Base-by-base conservation (phyloP, 30 jellyfish, hydroid and myxozoan genomes). In the Aurelia aurita complex sp. Pacific region DNA sequence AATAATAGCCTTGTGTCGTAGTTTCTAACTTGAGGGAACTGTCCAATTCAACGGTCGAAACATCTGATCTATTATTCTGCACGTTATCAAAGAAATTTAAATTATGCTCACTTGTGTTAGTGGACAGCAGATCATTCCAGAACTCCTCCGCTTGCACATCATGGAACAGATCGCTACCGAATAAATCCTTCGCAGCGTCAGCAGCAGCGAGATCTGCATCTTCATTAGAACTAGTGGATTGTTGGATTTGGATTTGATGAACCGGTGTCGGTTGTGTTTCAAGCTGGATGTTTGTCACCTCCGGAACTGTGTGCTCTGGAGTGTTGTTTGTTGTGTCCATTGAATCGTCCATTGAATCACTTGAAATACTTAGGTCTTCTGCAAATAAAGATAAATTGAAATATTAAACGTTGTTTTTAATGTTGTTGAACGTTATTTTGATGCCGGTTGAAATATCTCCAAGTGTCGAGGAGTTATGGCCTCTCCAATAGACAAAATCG, bases 221-320 rank as follows among this genome's bases (percentile, higher is more conserved):
- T 0, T 86, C 96, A 73, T 86, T 57, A 62, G 80, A 54, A 64
- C 84, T 85, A 46, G 57, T 46, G 3, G 89, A 57, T 60, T 81
- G 83, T 34, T 74, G 88, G 34, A 64, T 23, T 51, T 85, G 57
- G 74, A 63, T 77, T 67, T 86, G 96, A 23, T 40, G 80, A 57
- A 46, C 73, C 73, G 77, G 59, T 50, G 69, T 84, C 15, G 73
- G 76, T 50, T 65, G 83, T 29, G 94, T 71, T 82, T 85, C 92
- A 38, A 67, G 73, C 74, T 79, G 83, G 90, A 86, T 76, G 72
- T 73, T 54, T 18, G 95, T 76, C 63, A 75, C 89, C 52, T 94
- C 98, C 12, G 98, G 98, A 4, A 94, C 98, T 0, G 96, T 94
- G 85, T 94, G 98, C 67, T 94, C 98, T 51, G 97, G 96, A 14